Evolutionary conservation across 2,888 invertebrate species (phyloP), one percentile per base, ranked within the genome.

Genomic region (Cataglyphis cursor): DNA sequence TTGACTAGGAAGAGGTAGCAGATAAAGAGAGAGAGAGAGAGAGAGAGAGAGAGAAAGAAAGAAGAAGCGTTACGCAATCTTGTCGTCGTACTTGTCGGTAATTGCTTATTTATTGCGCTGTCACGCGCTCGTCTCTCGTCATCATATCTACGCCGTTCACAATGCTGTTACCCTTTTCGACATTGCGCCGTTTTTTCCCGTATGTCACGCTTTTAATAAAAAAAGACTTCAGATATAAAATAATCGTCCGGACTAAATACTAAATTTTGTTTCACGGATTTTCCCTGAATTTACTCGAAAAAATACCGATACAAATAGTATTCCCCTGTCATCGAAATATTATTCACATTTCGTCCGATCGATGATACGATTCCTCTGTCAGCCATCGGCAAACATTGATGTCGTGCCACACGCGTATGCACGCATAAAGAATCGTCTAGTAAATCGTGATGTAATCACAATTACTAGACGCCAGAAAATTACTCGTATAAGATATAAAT

Each of bases 41-140:
- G n/a, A 80, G 54, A 81, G 74, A 72, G 31, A 35, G 31, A 54
- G 73, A 59, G 72, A n/a, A 66, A 70, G 70, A 72, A 24, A 41
- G 68, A 81, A 62, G 57, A 48, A 44, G 54, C 64, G 84, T 91
- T 91, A 87, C 83, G 87, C 89, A 91, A 91, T 86, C 78, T 84
- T 74, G 70, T 87, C 82, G 84, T 84, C 74, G 70, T 84, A 80
- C 78, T 88, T 81, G 84, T 88, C 85, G 82, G 84, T 86, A 91
- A 87, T 87, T 86, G 85, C 85, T 88, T 91, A 90, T 91, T 91
- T 89, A 89, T 88, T 85, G 74, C 81, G 64, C 74, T 83, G 65
- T 78, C 76, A 64, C 76, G 72, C 76, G 51, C 48, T 65, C 54
- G 51, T 85, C 57, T 84, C 81, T 74, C 62, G 61, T 72, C 72